These are phyloP conservation scores for Allobates femoralis DNA, from an alignment of 2,797 vertebrate genomes.

Conservation along the genomic window DNA sequence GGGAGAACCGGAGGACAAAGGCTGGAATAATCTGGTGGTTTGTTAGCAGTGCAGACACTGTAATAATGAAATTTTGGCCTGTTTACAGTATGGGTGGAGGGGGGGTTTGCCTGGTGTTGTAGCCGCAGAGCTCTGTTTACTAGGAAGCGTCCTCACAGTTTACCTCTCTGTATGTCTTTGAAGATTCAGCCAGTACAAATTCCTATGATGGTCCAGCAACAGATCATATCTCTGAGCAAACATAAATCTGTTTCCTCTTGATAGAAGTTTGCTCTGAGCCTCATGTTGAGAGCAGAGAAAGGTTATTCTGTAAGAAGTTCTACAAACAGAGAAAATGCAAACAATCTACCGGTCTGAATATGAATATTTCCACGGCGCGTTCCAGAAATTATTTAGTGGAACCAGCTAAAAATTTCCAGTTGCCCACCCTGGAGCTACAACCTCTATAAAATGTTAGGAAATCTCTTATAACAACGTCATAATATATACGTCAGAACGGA, in stretches of 20 bases:
- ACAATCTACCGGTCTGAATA: background rate
- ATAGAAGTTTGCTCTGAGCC: constrained; percentile 21
- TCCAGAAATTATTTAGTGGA: background rate
- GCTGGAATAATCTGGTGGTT: constrained; percentile 20
- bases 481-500: background rate
- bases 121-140: constrained; percentile 23
- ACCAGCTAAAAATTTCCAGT: no score
- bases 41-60: constrained; percentile 11
- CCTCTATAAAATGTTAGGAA: background rate
- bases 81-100: constrained; percentile 23
- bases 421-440: background rate
- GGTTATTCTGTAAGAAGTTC: constrained; percentile 26
- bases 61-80: constrained; percentile 13
- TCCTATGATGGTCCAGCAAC: constrained; percentile 40
- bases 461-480: background rate
- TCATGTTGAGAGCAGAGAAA: constrained; percentile 16
- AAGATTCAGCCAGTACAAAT: constrained; percentile 53
- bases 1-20: background rate
- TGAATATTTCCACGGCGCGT: background rate
- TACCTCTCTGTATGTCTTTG: constrained; percentile 41
- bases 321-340: constrained; percentile 26
- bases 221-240: constrained; percentile 53
- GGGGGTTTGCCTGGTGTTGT: background rate
- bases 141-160: constrained; percentile 39
- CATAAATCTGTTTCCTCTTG: constrained; percentile 50